phyloP scores from a whole-genome alignment of 2,797 vertebrate species.

The Huso huso region DNA sequence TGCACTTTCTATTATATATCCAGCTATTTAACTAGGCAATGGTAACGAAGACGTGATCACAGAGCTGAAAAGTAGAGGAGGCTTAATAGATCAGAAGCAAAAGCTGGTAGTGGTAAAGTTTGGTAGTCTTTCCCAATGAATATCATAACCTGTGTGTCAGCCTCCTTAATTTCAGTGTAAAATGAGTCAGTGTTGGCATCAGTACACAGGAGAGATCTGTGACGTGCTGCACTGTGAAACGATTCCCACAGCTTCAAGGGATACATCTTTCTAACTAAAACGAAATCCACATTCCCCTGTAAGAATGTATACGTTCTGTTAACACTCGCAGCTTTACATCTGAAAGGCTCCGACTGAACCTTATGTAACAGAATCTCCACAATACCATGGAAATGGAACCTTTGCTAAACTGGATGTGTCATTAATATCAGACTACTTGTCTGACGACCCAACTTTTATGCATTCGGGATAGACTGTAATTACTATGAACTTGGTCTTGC shows the following conservation, averaged over 20 bases:
- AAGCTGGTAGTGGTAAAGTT: conserved; percentile 20
- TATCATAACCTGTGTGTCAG: conserved; percentile 28
- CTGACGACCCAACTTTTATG: too few species aligned
- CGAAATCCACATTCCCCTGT: conserved; percentile 25
- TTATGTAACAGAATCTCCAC: conserved; percentile 48
- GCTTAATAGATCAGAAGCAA: conserved; percentile 28
- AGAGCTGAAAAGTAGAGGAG: conserved; percentile 21
- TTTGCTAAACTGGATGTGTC: conserved; percentile 22
- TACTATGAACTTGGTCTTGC: conserved; percentile 38
- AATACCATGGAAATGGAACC: conserved; percentile 34
- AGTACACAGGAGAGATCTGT: conserved; percentile 34
- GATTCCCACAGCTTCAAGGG: conserved; percentile 28
- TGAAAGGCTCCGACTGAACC: conserved; percentile 28
- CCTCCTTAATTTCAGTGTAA: conserved; percentile 5
- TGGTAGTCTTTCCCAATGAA: conserved; percentile 29
- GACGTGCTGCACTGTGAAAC: conserved; percentile 23
- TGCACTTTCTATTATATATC: too few species aligned
- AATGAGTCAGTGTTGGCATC: conserved; percentile 26
- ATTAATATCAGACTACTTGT: conserved; percentile 22
- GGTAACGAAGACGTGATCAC: conserved; percentile 20
- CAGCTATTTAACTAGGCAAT: conserved; percentile 1
- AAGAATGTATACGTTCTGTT: conserved; percentile 27
- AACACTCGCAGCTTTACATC: conserved; percentile 35
- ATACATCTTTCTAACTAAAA: conserved; percentile 36
- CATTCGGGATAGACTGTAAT: conserved; percentile 34